These are phyloP conservation scores for Drosophila pruinosa DNA, from an alignment of 1,140 invertebrate genomes.

Conservation along the genomic window DNA sequence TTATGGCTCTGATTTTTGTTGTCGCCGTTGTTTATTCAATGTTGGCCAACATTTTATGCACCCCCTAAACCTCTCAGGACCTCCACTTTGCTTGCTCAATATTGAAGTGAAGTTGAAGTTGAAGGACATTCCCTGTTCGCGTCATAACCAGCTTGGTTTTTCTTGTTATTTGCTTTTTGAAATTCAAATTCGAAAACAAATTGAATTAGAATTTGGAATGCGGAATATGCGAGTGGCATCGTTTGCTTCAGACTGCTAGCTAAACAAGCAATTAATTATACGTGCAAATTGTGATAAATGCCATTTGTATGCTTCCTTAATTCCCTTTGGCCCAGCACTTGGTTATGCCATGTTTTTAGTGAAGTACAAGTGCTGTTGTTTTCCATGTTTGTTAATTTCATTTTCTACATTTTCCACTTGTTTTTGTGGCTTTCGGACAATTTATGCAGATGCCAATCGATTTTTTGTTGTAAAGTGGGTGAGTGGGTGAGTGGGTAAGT, in stretches of 20 bases:
- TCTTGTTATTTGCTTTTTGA: constrained; percentile 64
- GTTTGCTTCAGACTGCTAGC: constrained; percentile 15
- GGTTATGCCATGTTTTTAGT: constrained; percentile 20
- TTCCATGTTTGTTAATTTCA: constrained; percentile 28
- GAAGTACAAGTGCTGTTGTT: background rate
- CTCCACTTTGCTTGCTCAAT: no score
- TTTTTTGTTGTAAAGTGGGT: constrained; percentile 33
- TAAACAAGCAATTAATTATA: constrained; percentile 74
- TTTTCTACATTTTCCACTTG: background rate
- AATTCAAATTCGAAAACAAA: constrained; percentile 66
- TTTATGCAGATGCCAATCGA: constrained; percentile 60
- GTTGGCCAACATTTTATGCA: constrained; percentile 22
- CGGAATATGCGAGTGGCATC: constrained; percentile 35
- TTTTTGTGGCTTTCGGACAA: constrained; percentile 17
- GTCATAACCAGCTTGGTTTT: constrained; percentile 17
- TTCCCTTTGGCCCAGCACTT: constrained; percentile 34
- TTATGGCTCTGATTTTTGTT: constrained; percentile 6
- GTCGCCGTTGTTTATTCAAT: constrained; percentile 45
- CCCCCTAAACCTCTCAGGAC: background rate
- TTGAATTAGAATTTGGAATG: constrained; percentile 42
- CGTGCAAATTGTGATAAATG: constrained; percentile 74
- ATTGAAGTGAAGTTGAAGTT: constrained; percentile 56
- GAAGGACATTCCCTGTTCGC: constrained; percentile 51
- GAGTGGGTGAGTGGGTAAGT: background rate
- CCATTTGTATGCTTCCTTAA: constrained; percentile 31